phyloP scores from a whole-genome alignment of 2,113 vertebrate genomes.

The Engraulis encrasicolus region DNA sequence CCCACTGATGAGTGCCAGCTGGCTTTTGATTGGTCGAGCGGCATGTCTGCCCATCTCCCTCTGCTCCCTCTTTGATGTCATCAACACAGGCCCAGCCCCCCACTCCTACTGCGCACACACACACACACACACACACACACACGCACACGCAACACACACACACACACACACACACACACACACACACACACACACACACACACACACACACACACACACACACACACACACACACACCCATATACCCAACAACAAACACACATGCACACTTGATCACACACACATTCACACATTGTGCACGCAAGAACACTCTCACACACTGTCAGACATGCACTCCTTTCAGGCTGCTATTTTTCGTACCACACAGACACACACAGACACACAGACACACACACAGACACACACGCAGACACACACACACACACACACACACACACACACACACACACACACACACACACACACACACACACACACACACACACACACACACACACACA shows the following conservation, averaged over 20 bases:
- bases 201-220: neutral
- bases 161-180: neutral
- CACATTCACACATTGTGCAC: neutral
- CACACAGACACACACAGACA: neutral
- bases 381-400: neutral
- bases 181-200: neutral
- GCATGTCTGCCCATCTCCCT: slow-evolving; percentile 64
- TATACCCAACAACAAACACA: neutral
- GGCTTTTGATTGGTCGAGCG: slow-evolving; percentile 66
- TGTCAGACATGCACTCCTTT: neutral
- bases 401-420: neutral
- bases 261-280: neutral
- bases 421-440: neutral
- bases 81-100: slow-evolving; percentile 53
- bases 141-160: neutral
- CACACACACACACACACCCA: neutral
- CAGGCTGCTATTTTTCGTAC: too few species aligned
- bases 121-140: neutral
- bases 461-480: neutral
- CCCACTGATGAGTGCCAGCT: slow-evolving; percentile 44
- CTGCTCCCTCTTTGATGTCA: slow-evolving; percentile 68
- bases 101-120: neutral
- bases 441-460: neutral
- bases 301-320: neutral
- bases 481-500: neutral